Evolutionary conservation across 2,113 vertebrate species (phyloP), one percentile per base, ranked within the genome.

Genomic region (Saccopteryx bilineata): DNA sequence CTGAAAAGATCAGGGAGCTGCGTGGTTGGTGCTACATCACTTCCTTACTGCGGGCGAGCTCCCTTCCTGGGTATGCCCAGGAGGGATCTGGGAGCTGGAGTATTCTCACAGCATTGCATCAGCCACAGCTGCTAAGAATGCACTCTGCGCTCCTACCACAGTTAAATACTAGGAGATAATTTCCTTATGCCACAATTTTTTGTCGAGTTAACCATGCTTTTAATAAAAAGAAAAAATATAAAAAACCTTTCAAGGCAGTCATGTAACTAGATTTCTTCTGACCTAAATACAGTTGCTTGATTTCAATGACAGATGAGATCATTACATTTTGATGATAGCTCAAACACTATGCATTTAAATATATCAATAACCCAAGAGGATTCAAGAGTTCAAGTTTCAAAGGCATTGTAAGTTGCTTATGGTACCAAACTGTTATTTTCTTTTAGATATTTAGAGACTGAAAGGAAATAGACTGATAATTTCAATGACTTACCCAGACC

Each of bases 331-430:
- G 13, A 94, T 68, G 50, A 61, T 26, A 87, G 33, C 46, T 50
- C 61, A 83, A 61, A 11, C 21, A 31, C 14, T 80, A 69, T 63
- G 23, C 54, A 96, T 92, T 96, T 96, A 95, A 93, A 76, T 92
- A 92, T 72, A 81, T 92, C 60, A 95, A 60, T 58, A 94, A 85
- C 60, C n/a, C 8, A 26, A 31, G 48, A 75, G 28, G 14, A 95
- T 96, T 96, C 39, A 66, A 48, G 39, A 94, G 50, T 90, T 95
- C 69, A 80, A 72, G n/a, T 94, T 91, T 94, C 83, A 96, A 90
- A 96, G 26, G 89, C 54, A 94, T 58, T 11, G 56, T 26, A 66
- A 5, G n/a, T 89, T 89, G 91, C 5, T 68, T 58, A 88, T 78
- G 15, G 1, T 23, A 46, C 14, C 54, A 84, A 91, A 95, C 68